Percentiles rank a stretch among this genome's conserved stretches.
Evolutionary conservation across 1,140 invertebrate species (phyloP).

Genomic region (Aphelenchoides fujianensis): DNA sequence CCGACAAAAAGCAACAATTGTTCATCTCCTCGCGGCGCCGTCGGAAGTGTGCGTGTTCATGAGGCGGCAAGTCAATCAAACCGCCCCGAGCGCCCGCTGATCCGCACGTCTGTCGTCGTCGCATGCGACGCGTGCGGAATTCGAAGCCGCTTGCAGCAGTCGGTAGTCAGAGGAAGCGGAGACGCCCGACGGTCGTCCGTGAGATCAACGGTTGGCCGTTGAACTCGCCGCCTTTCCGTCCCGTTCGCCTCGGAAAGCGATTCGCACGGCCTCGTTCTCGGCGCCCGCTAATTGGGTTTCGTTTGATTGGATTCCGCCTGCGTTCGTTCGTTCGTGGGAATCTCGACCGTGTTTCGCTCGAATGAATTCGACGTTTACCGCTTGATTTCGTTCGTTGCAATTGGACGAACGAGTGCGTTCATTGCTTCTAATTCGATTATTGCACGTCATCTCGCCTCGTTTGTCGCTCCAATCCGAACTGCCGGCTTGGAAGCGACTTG

Average conservation of each 20-base stretch:
- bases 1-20: slow-evolving; percentile 1
- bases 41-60: not conserved
- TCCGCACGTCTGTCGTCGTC: not conserved
- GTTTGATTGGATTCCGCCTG: too few relatives aligned
- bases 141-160: not conserved
- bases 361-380: not conserved
- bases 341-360: too few relatives aligned
- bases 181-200: not conserved
- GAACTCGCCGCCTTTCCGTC: not conserved
- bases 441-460: not conserved
- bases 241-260: not conserved
- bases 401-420: not conserved
- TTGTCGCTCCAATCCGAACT: not conserved
- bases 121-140: not conserved
- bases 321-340: too few relatives aligned
- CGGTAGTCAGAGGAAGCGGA: not conserved
- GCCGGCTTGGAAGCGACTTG: not conserved
- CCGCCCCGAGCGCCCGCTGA: too few relatives aligned
- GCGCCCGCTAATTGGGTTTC: too few relatives aligned
- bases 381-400: too few relatives aligned
- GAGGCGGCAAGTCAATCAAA: not conserved
- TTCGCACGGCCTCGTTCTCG: not conserved
- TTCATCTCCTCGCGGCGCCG: too few relatives aligned
- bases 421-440: not conserved
- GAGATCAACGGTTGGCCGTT: not conserved